A percentile compares a stretch with the other conserved stretches of the same genome.
Evolutionary conservation across 2,888 invertebrate species (phyloP).

Genomic region (Lepetodrilus schrolli): DNA sequence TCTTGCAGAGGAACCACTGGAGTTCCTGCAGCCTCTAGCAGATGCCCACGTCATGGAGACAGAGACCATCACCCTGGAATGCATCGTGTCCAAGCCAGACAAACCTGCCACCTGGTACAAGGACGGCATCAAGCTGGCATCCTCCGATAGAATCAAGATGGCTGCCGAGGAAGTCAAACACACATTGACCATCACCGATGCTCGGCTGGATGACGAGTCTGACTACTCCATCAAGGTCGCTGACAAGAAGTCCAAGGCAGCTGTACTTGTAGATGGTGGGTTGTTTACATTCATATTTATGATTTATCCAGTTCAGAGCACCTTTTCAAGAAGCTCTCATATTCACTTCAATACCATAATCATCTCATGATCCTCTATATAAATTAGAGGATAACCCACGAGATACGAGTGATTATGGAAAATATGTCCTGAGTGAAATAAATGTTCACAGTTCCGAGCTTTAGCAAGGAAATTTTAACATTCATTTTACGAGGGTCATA

Average conservation of each 20-base stretch:
- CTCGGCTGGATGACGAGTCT: constrained; percentile 78
- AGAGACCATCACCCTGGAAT: constrained; percentile 64
- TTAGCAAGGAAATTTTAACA: not conserved
- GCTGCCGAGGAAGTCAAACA: constrained; percentile 78
- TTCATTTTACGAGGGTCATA: no score
- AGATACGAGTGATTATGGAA: no score
- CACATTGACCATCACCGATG: constrained; percentile 63
- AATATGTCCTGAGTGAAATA: no score
- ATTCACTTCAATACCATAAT: no score
- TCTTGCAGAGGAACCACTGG: constrained; percentile 61
- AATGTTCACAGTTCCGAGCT: no score
- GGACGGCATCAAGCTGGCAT: constrained; percentile 83
- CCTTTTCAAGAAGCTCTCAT: no score
- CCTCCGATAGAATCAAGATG: constrained; percentile 86
- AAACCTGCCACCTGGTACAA: constrained; percentile 69
- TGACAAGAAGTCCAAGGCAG: constrained; percentile 83
- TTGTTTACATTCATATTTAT: not conserved
- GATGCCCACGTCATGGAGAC: constrained; percentile 64
- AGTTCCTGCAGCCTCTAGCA: constrained; percentile 64
- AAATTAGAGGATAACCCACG: no score
- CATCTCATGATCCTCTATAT: not conserved
- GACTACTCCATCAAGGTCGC: constrained; percentile 85
- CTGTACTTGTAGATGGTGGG: constrained; percentile 83
- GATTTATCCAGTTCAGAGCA: not conserved
- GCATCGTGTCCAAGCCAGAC: constrained; percentile 68